These are phyloP conservation scores for Diabrotica balteata DNA, from an alignment of 2,888 invertebrate genomes.

Conservation along the genomic window DNA sequence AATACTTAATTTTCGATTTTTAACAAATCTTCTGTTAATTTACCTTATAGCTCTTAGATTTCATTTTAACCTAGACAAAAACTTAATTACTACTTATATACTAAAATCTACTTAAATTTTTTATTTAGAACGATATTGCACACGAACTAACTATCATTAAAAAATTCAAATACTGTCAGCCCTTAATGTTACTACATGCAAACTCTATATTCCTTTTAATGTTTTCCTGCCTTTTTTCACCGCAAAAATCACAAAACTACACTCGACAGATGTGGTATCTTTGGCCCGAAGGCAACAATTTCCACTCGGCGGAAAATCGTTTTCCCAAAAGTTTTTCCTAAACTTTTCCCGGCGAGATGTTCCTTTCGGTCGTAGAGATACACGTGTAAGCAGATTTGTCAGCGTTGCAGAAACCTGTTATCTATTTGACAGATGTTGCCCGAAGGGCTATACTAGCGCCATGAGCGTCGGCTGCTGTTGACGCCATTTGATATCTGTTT, in stretches of 20 bases:
- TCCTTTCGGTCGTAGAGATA: slow-evolving; percentile 28
- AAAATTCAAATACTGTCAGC: too few relatives aligned
- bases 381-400: slow-evolving; percentile 48
- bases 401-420: slow-evolving; percentile 35
- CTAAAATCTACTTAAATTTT: too few relatives aligned
- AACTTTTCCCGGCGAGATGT: slow-evolving; percentile 33
- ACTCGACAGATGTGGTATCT: slow-evolving; percentile 10
- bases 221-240: not conserved
- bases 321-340: slow-evolving; percentile 35
- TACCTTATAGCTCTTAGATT: too few relatives aligned
- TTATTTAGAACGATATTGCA: too few relatives aligned
- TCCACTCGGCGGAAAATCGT: slow-evolving; percentile 22
- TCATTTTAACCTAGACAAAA: too few relatives aligned
- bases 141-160: too few relatives aligned
- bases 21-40: too few relatives aligned
- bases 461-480: slow-evolving; percentile 8
- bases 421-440: slow-evolving; percentile 39
- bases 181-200: too few relatives aligned
- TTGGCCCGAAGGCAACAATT: slow-evolving; percentile 27
- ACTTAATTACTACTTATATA: too few relatives aligned
- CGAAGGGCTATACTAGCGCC: slow-evolving; percentile 4
- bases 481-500: slow-evolving; percentile 9
- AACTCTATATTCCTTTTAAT: too few relatives aligned
- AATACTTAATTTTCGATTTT: too few relatives aligned
- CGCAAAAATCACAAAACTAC: slow-evolving; percentile 8